Base-by-base conservation (phyloP, 2,113 vertebrate genomes). In the Telmatochromis sp. region DNA sequence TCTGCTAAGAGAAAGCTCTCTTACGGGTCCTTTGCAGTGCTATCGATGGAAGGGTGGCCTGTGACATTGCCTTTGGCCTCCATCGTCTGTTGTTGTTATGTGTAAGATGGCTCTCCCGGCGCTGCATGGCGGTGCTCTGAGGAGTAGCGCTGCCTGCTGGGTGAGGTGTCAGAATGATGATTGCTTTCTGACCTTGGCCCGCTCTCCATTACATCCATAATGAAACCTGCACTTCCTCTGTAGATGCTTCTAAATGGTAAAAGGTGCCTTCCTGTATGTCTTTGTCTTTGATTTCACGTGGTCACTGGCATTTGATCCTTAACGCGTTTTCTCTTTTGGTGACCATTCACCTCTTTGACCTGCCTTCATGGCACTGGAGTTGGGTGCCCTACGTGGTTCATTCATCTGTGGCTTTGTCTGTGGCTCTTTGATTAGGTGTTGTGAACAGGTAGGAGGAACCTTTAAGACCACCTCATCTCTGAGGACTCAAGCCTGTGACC, bases 221-320 rank as follows among this genome's bases (percentile, higher is more conserved):
- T 95, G 82, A 96, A 95, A 95, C 68, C 89, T 93, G 53, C 81
- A 65, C 92, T 92, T 95, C 89, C 89, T 94, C 89, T 92, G 87
- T 94, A 90, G 92, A 93, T 91, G 84, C 90, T 92, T 95, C 91
- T 95, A 95, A 95, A 96, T 95, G 94, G 93, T 92, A 94, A 95
- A 93, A 93, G 94, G 93, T 95, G 88, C 55, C 81, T 92, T 54
- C 26, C 88, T 87, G 68, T 82, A 84, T 91, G 92, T 89, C 84
- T 68, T 91, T 82, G 87, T 91, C 94, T 97, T 96, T 96, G 95
- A 96, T 96, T 92, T 89, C 87, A 90, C 81, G 68, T 86, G 86
- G 90, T 92, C 86, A 90, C 89, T 95, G 94, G 93, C 93, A 95
- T 96, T 96, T 97, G 95, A 96, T 95, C 95, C 93, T 93, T 93